A percentile compares a stretch with the other conserved stretches of the same genome.
Conservation (phyloP, 2,113 vertebrate genomes). For the Onychorhynchus coronatus region DNA sequence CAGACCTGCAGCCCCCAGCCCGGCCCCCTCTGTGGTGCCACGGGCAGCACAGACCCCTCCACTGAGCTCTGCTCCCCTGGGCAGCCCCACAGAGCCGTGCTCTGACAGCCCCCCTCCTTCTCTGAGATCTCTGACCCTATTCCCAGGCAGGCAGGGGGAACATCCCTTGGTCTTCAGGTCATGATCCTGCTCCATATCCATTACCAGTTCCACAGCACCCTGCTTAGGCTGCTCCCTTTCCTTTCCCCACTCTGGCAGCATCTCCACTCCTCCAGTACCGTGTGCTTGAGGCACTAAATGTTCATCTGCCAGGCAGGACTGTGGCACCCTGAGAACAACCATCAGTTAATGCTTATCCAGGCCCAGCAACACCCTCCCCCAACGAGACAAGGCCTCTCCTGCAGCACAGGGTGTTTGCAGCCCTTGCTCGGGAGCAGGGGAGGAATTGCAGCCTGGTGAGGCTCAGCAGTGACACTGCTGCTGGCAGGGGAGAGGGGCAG, state of each 20-base stretch:
- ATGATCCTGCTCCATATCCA: accelerated
- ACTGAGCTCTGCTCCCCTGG: background rate
- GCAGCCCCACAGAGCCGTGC: background rate
- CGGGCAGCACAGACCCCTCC: background rate
- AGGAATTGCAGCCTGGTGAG: background rate
- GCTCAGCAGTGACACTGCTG: background rate
- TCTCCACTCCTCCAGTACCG: background rate
- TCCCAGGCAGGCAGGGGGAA: background rate
- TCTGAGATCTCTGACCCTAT: background rate
- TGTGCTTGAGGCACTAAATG: background rate
- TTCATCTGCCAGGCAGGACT: background rate
- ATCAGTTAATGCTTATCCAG: background rate
- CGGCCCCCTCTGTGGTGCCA: accelerated
- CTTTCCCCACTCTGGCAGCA: background rate
- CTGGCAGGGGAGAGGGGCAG: background rate
- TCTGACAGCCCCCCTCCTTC: background rate
- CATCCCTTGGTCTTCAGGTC: background rate
- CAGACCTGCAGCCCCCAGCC: accelerated
- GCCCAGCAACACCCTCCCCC: background rate
- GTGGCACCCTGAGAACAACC: background rate
- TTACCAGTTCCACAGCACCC: background rate
- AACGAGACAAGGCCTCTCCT: accelerated
- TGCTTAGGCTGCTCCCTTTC: background rate
- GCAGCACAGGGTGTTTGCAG: background rate
- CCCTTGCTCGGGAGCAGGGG: background rate